These are phyloP conservation scores for Labeo calbasu DNA, from an alignment of 2,797 vertebrate genomes.

Conservation along the genomic window DNA sequence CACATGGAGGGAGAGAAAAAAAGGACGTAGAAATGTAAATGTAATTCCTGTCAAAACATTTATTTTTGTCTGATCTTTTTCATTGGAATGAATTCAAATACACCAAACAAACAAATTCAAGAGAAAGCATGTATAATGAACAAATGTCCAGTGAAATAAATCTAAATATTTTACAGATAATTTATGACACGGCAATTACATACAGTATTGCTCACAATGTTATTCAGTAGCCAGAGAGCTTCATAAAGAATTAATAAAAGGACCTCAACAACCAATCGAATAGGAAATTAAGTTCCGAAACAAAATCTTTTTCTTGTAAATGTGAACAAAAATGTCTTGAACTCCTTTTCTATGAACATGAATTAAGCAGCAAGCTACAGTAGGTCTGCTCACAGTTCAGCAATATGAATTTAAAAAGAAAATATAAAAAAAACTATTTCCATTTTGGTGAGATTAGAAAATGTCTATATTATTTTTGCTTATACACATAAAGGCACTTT, in stretches of 20 bases:
- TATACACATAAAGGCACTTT: conserved; percentile 25
- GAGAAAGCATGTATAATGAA: not conserved
- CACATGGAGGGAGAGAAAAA: not conserved
- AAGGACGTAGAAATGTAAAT: not conserved
- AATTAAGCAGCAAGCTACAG: conserved; percentile 4
- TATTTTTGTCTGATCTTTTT: conserved; percentile 17
- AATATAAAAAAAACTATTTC: not conserved
- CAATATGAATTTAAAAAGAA: not conserved
- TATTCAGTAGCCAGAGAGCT: not conserved
- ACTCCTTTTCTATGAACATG: not conserved
- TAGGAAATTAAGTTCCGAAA: not conserved
- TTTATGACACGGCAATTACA: not conserved
- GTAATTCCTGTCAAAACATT: conserved; percentile 21
- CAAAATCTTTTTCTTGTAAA: not conserved
- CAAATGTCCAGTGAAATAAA: conserved; percentile 4
- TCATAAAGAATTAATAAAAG: not conserved
- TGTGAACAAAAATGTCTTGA: not conserved
- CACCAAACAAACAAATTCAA: conserved; percentile 23
- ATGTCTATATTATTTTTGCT: not conserved
- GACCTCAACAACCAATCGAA: not conserved
- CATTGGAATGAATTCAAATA: not conserved
- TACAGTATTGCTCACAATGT: conserved; percentile 11
- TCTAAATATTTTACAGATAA: conserved; percentile 27
- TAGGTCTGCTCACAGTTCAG: not conserved
- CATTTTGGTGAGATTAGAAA: not conserved